Conservation (phyloP, 1,140 invertebrate genomes). For the Anoplophora glabripennis region DNA sequence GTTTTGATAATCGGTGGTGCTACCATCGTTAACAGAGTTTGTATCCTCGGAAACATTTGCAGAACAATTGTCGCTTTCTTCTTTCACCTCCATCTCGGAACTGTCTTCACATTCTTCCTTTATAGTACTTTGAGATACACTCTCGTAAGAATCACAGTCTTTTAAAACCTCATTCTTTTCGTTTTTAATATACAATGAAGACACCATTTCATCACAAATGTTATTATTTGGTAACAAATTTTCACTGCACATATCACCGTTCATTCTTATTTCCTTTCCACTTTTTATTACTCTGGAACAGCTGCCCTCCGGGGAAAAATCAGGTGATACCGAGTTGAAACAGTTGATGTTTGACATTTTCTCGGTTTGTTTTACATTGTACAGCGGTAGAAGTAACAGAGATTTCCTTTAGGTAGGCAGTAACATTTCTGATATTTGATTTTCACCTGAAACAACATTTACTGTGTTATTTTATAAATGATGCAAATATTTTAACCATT, state of each 20-base stretch:
- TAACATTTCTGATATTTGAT: slow-evolving; percentile 22
- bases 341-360: slow-evolving; percentile 12
- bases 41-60: slow-evolving; percentile 15
- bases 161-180: slow-evolving; percentile 5
- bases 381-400: slow-evolving; percentile 2
- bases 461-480: neutral
- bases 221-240: slow-evolving; percentile 35
- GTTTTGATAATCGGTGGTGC: slow-evolving; percentile 23
- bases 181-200: slow-evolving; percentile 8
- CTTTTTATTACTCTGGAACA: slow-evolving; percentile 3
- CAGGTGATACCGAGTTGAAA: neutral
- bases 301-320: neutral
- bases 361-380: slow-evolving; percentile 3
- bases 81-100: slow-evolving; percentile 2
- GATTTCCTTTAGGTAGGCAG: slow-evolving; percentile 25
- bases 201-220: slow-evolving; percentile 27
- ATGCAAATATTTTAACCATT: too few relatives aligned
- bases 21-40: slow-evolving; percentile 22
- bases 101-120: neutral
- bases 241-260: slow-evolving; percentile 22
- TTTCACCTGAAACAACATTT: slow-evolving; percentile 14
- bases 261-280: slow-evolving; percentile 24
- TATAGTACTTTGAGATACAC: neutral
- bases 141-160: slow-evolving; percentile 16
- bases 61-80: slow-evolving; percentile 1